Percentiles rank a stretch among this genome's conserved stretches.
Conservation (phyloP, 1,140 invertebrate genomes). For the Trinorchestia longiramus region DNA sequence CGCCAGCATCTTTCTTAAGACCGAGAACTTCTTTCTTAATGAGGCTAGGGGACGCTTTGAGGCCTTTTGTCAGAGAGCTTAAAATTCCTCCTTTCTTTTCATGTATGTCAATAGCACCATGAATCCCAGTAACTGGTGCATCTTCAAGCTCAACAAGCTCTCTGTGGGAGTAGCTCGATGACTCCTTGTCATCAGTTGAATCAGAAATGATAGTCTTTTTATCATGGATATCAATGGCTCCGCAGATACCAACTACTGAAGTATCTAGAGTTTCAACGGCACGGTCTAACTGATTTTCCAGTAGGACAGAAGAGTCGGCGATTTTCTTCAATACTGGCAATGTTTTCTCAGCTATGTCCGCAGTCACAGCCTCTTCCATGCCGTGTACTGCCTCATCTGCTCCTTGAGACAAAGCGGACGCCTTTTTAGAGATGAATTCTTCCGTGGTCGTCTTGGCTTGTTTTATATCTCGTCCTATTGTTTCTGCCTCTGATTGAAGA, state of each 20-base stretch:
- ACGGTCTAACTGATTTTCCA: neutral
- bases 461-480: neutral
- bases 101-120: constrained; percentile 34
- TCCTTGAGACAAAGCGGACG: neutral
- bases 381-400: neutral
- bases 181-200: neutral
- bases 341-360: neutral
- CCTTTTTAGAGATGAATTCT: neutral
- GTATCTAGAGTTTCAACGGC: neutral
- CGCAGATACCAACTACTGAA: neutral
- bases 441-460: neutral
- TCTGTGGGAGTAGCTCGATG: neutral
- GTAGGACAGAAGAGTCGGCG: too few species aligned
- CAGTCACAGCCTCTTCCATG: neutral
- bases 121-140: neutral
- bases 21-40: constrained; percentile 6
- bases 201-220: neutral
- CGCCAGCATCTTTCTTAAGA: neutral
- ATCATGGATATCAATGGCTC: constrained; percentile 5
- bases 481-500: neutral
- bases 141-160: neutral
- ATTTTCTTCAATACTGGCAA: neutral
- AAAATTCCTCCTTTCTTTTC: neutral
- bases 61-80: neutral
- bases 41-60: neutral